phyloP scores from a whole-genome alignment of 2,113 vertebrate genomes.

The Zootoca vivipara region DNA sequence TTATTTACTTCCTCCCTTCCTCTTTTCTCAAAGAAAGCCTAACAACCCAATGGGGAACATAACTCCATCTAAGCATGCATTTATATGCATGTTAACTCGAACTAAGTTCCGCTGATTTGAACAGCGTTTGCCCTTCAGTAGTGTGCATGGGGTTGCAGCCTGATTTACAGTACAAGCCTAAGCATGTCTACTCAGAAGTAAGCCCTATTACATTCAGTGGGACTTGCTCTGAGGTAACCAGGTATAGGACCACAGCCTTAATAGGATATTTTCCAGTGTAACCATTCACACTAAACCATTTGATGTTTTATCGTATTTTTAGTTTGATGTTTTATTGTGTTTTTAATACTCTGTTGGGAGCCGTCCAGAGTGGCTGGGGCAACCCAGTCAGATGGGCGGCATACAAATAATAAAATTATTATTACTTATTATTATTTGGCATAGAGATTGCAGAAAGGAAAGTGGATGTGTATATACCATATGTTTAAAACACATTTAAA shows the following conservation, averaged over 20 bases:
- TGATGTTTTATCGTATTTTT: no score
- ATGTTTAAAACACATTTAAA: no score
- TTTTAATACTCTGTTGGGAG: no score
- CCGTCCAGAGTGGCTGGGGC: no score
- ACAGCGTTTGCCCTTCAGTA: neutral
- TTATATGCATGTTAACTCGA: neutral
- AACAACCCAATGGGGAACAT: neutral
- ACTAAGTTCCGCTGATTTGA: neutral
- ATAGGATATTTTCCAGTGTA: neutral
- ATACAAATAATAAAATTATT: no score
- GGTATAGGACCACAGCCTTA: no score
- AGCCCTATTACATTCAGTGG: neutral
- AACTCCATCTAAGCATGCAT: neutral
- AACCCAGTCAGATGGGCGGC: no score
- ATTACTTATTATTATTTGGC: no score
- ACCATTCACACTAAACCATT: neutral
- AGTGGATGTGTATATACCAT: no score
- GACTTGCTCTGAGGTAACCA: no score
- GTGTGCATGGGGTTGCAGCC: neutral
- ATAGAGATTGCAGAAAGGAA: neutral
- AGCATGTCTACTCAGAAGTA: neutral
- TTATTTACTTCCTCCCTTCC: neutral
- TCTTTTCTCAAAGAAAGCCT: neutral
- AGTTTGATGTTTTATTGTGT: no score
- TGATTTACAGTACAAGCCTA: neutral